Conservation (phyloP, 1,140 invertebrate genomes). For the Gonioctena quinquepunctata region DNA sequence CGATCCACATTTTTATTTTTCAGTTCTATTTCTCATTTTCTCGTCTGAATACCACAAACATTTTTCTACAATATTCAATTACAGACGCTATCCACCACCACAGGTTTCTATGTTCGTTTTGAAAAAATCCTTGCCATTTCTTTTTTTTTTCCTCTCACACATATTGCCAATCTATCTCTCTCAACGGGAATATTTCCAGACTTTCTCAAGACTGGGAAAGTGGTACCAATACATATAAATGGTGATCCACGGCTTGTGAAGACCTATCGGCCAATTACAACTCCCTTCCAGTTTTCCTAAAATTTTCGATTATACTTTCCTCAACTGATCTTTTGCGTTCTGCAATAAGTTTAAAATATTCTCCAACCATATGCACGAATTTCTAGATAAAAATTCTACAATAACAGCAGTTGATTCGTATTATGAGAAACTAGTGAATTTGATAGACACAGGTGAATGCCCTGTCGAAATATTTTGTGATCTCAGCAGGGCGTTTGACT, state of each 20-base stretch:
- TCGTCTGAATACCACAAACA: no score
- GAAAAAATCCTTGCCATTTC: no score
- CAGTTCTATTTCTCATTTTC: no score
- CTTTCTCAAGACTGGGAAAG: neutral
- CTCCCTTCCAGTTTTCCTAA: neutral
- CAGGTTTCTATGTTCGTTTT: no score
- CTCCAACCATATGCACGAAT: neutral
- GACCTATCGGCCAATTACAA: neutral
- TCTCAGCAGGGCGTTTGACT: conserved; percentile 1
- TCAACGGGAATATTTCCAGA: neutral
- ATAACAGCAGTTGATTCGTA: neutral
- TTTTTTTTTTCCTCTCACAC: neutral
- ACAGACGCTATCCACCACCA: no score
- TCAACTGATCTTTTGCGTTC: neutral
- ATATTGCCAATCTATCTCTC: neutral
- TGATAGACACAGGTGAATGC: neutral
- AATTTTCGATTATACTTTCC: neutral
- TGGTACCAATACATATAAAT: neutral
- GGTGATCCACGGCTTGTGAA: neutral
- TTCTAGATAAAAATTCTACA: neutral
- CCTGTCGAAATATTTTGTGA: neutral
- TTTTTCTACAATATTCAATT: no score
- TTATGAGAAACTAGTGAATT: neutral
- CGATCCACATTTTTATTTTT: no score
- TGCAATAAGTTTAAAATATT: neutral